These are phyloP conservation scores for Channa maculata DNA, from an alignment of 2,113 vertebrate genomes.

Conservation along the genomic window DNA sequence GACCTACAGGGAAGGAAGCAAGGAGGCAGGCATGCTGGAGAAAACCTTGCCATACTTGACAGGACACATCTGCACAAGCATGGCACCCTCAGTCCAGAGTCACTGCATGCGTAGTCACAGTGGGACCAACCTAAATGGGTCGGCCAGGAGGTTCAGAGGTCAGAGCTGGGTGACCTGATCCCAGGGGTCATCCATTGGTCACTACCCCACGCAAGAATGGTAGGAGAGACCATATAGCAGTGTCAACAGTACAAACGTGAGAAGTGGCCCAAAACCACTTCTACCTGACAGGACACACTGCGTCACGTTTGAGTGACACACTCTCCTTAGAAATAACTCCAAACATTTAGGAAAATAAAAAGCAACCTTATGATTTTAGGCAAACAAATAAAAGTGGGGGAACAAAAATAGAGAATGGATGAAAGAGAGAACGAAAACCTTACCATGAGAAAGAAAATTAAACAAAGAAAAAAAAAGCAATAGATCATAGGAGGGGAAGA, in stretches of 20 bases:
- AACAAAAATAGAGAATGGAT: constrained; percentile 48
- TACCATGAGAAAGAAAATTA: constrained; percentile 46
- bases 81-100: constrained; percentile 82
- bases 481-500: constrained; percentile 38
- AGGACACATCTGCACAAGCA: constrained; percentile 82
- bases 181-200: constrained; percentile 76
- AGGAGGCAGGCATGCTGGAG: constrained; percentile 80
- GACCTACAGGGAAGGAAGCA: constrained; percentile 76
- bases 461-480: constrained; percentile 42
- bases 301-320: constrained; percentile 82
- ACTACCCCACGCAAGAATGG: constrained; percentile 69
- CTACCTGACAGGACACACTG: constrained; percentile 59
- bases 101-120: constrained; percentile 85
- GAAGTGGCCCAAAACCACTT: constrained; percentile 62
- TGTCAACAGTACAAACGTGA: constrained; percentile 82
- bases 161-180: constrained; percentile 73
- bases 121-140: constrained; percentile 74
- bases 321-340: constrained; percentile 68
- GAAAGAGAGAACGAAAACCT: constrained; percentile 14
- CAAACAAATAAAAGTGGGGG: constrained; percentile 77
- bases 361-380: constrained; percentile 54
- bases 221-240: constrained; percentile 79
- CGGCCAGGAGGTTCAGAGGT: constrained; percentile 71
- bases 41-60: constrained; percentile 83
- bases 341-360: constrained; percentile 60